Conservation (phyloP, 1,140 invertebrate species). For the Scaptomyza hsui region DNA sequence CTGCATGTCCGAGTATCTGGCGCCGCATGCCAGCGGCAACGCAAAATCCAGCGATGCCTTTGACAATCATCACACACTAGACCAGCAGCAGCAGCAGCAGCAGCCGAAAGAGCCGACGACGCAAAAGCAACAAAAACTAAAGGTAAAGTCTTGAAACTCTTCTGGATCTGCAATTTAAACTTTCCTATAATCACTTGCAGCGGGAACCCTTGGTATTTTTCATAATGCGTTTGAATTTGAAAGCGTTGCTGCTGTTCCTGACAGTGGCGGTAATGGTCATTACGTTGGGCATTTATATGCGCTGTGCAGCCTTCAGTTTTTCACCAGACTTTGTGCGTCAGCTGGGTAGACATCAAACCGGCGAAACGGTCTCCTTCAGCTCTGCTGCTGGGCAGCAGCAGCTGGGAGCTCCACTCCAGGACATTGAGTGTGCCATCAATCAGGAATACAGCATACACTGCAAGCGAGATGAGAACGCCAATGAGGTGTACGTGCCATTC, state of each 20-base stretch:
- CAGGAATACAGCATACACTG: slow-evolving; percentile 94
- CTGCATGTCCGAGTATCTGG: slow-evolving; percentile 44
- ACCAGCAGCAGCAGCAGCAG: slow-evolving; percentile 23
- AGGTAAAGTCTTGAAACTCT: slow-evolving; percentile 24
- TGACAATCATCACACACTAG: slow-evolving; percentile 16
- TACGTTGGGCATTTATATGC: slow-evolving; percentile 85
- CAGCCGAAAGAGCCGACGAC: slow-evolving; percentile 28
- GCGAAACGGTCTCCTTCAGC: not conserved
- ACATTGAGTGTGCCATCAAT: slow-evolving; percentile 96
- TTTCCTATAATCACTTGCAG: slow-evolving; percentile 32
- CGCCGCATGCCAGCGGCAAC: slow-evolving; percentile 22
- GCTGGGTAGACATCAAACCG: slow-evolving; percentile 36
- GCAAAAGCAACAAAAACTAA: slow-evolving; percentile 35
- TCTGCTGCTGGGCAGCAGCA: slow-evolving; percentile 17
- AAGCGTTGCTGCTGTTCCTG: slow-evolving; percentile 85
- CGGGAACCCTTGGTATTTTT: slow-evolving; percentile 83
- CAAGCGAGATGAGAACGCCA: slow-evolving; percentile 91
- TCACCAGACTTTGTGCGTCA: slow-evolving; percentile 65
- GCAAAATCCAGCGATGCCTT: slow-evolving; percentile 35
- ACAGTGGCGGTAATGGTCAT: slow-evolving; percentile 84
- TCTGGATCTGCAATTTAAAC: not conserved
- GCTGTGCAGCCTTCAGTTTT: slow-evolving; percentile 85
- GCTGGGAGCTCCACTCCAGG: slow-evolving; percentile 84
- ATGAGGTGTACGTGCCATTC: slow-evolving; percentile 96
- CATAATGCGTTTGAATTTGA: slow-evolving; percentile 86